Base-by-base conservation (phyloP, 2,888 invertebrate species). In the Catocala fraxini region DNA sequence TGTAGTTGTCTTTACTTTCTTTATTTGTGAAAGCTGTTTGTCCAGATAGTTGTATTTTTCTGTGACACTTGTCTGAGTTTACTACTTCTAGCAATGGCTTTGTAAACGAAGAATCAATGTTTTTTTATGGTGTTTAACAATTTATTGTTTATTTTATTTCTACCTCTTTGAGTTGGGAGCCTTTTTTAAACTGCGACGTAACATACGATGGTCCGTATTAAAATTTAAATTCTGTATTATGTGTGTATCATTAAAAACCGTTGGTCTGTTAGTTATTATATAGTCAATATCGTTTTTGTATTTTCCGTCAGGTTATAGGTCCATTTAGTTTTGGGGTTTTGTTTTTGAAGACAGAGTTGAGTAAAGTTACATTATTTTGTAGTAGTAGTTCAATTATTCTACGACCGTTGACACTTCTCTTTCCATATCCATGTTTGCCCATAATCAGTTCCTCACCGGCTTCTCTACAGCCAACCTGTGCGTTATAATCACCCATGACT, bases 251-350 rank as follows among this genome's bases (percentile, higher is more conserved):
- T 41, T n/a, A 9, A 52, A 52, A 4, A 4, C 0, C 10, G 10
- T 35, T 11, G 33, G 9, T 12, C 11, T 34, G 11, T 33, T 51
- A 12, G 35, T 51, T 11, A n/a, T 11, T 10, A 51, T 51, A 41
- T 41, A 51, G 12, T 51, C 51, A 13, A 51, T 51, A 15, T 51
- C 51, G 13, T 51, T 51, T 15, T 15, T 51, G 10, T 51, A 39
- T 41, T 6, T n/a, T 13, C 41, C 41, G 11, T 15, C 6, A 6
- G 41, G 51, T 3, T 6, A 49, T 35, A 49, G 3, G 49, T 49
- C 49, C 33, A 49, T 34, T 34, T 51, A 9, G 39, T 51, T 41
- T 10, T 13, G 13, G 41, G 12, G 13, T 51, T 13, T 7, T 34
- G n/a, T n/a, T 6, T 47, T 15, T 15, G 15, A 15, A 15, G 15